Conservation (phyloP, 2,113 vertebrate genomes). For the Tiliqua scincoides region DNA sequence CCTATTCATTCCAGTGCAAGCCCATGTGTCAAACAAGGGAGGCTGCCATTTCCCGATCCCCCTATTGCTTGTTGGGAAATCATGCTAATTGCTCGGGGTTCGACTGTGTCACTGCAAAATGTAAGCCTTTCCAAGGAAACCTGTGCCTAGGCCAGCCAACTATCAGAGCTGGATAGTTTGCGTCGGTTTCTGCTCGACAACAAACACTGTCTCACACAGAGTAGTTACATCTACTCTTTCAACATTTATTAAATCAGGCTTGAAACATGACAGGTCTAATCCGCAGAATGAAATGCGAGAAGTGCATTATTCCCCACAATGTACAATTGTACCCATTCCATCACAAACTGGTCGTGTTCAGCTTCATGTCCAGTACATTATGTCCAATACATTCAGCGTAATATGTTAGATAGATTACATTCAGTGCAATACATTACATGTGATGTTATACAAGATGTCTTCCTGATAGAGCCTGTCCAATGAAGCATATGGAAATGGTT, state of each 20-base stretch:
- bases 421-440: conserved; percentile 4
- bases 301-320: conserved; percentile 6
- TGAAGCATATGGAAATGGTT: conserved; percentile 21
- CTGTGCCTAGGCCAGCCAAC: background rate
- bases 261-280: conserved; percentile 19
- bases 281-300: conserved; percentile 9
- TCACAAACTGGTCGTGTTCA: conserved; percentile 3
- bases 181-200: background rate
- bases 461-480: conserved; percentile 13
- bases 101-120: background rate
- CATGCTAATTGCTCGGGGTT: background rate
- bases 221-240: background rate
- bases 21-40: background rate
- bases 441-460: conserved; percentile 4
- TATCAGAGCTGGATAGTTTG: background rate
- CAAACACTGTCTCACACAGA: background rate
- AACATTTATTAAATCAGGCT: conserved; percentile 21
- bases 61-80: background rate
- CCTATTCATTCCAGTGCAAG: conserved; percentile 6
- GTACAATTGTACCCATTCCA: conserved; percentile 29
- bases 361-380: conserved; percentile 23
- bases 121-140: background rate
- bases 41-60: background rate
- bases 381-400: conserved; percentile 18
- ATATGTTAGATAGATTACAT: conserved; percentile 9